Percentiles rank a stretch among this genome's conserved stretches.
Conservation (phyloP, 2,888 invertebrate species). For the Himalopsyche anomala region DNA sequence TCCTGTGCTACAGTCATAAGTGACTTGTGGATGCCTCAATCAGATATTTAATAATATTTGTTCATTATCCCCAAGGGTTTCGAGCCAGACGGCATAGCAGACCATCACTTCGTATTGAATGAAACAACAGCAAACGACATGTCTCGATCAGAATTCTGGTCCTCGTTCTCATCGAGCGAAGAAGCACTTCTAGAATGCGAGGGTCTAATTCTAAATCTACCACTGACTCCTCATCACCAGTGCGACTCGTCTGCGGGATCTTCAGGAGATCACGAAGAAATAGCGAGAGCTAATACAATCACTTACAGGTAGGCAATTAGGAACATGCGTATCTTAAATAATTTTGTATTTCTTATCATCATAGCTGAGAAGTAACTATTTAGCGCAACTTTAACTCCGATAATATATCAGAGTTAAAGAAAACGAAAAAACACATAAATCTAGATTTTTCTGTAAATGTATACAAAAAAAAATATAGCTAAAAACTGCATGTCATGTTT, state of each 20-base stretch:
- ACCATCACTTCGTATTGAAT: conserved; percentile 80
- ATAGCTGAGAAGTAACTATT: background rate
- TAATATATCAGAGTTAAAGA: too few relatives aligned
- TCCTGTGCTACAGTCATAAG: too few relatives aligned
- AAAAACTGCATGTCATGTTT: too few relatives aligned
- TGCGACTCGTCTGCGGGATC: conserved; percentile 73
- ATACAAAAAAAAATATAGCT: too few relatives aligned
- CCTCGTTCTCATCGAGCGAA: conserved; percentile 88
- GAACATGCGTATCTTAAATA: background rate
- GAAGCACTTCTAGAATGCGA: conserved; percentile 85
- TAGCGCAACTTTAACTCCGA: too few relatives aligned
- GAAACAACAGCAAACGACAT: conserved; percentile 82
- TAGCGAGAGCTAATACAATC: conserved; percentile 75
- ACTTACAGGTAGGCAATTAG: conserved; percentile 78
- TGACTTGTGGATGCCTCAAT: too few relatives aligned
- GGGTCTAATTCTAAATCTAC: conserved; percentile 84
- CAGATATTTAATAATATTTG: background rate
- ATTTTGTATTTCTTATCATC: too few relatives aligned
- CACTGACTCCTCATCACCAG: conserved; percentile 80
- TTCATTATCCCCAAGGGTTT: conserved; percentile 72
- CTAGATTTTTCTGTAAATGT: too few relatives aligned
- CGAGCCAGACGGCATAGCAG: conserved; percentile 80
- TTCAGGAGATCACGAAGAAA: conserved; percentile 69
- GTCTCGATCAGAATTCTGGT: conserved; percentile 88
- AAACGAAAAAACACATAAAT: too few relatives aligned